Percentiles rank a stretch among this genome's conserved stretches.
phyloP scores from a whole-genome alignment of 2,113 vertebrate genomes.

The Eleginops maclovinus region DNA sequence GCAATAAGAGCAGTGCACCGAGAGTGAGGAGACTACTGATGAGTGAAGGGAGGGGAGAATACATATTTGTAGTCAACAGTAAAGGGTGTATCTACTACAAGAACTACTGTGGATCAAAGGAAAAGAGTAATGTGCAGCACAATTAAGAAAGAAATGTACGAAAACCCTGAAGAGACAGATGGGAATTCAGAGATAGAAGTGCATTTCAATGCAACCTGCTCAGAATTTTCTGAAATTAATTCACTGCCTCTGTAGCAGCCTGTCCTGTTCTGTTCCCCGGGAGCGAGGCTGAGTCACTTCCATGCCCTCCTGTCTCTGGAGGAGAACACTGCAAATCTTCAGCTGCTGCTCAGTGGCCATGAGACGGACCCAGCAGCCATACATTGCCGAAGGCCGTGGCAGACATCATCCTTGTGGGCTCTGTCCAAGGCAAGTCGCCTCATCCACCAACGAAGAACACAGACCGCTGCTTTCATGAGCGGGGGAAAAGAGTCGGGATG shows the following conservation, averaged over 20 bases:
- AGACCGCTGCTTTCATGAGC: conserved; percentile 23
- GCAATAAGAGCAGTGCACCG: conserved; percentile 32
- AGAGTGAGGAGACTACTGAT: conserved; percentile 64
- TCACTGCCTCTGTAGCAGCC: conserved; percentile 36
- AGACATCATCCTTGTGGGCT: conserved; percentile 16
- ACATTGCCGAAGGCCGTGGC: conserved; percentile 18
- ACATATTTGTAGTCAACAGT: conserved; percentile 33
- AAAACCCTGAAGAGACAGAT: conserved; percentile 5
- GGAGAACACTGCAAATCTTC: conserved; percentile 44
- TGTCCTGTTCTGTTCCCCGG: conserved; percentile 38
- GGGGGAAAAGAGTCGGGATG: background rate
- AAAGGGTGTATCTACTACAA: background rate
- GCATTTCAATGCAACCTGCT: conserved; percentile 28
- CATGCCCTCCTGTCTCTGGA: conserved; percentile 40
- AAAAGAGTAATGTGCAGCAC: background rate
- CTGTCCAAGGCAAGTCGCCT: conserved; percentile 8
- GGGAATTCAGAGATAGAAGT: background rate
- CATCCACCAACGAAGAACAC: conserved; percentile 19
- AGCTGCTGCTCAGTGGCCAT: conserved; percentile 41
- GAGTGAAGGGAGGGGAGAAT: conserved; percentile 26
- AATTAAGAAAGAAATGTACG: conserved; percentile 1
- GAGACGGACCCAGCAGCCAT: conserved; percentile 16
- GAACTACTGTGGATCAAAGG: conserved; percentile 9
- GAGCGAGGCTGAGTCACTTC: conserved; percentile 51
- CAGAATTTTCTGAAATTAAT: conserved; percentile 36